phyloP scores from a whole-genome alignment of 1,140 invertebrate genomes.

The Caenorhabditis inopinata region DNA sequence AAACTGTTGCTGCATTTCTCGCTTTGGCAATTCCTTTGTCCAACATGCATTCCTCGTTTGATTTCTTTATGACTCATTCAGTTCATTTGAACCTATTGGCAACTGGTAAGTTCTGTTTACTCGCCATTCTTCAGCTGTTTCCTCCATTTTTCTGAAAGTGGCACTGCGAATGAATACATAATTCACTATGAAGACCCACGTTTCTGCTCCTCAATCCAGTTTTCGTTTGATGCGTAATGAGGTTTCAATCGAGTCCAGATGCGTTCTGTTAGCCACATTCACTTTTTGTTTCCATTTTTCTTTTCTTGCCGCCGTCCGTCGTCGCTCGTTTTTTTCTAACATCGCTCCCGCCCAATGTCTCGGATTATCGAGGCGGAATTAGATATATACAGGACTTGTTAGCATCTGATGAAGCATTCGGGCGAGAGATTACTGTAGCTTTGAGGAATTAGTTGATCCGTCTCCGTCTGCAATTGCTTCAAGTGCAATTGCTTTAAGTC shows the following conservation, averaged over 20 bases:
- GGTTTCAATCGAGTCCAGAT: constrained; percentile 21
- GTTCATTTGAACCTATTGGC: background rate
- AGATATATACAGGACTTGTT: constrained; percentile 19
- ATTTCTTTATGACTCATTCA: constrained; percentile 1
- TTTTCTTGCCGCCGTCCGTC: background rate
- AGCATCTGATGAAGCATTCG: background rate
- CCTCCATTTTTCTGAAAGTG: background rate
- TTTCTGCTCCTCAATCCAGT: background rate
- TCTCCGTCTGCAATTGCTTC: too few relatives aligned
- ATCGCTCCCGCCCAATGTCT: background rate
- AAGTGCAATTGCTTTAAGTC: too few relatives aligned
- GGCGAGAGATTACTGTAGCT: too few relatives aligned
- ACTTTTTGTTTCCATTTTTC: constrained; percentile 14
- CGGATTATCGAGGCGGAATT: background rate
- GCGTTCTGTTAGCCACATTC: constrained; percentile 10
- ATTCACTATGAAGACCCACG: background rate
- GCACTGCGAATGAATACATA: background rate
- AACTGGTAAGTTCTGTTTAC: background rate
- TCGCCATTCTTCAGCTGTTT: background rate
- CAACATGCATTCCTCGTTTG: background rate
- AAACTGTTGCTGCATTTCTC: background rate
- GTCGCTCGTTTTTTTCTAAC: background rate
- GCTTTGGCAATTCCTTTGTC: background rate
- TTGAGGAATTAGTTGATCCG: too few relatives aligned
- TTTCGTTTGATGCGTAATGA: background rate